Base-by-base conservation (phyloP, 2,888 invertebrate genomes). In the Drosophila kanekoi region DNA sequence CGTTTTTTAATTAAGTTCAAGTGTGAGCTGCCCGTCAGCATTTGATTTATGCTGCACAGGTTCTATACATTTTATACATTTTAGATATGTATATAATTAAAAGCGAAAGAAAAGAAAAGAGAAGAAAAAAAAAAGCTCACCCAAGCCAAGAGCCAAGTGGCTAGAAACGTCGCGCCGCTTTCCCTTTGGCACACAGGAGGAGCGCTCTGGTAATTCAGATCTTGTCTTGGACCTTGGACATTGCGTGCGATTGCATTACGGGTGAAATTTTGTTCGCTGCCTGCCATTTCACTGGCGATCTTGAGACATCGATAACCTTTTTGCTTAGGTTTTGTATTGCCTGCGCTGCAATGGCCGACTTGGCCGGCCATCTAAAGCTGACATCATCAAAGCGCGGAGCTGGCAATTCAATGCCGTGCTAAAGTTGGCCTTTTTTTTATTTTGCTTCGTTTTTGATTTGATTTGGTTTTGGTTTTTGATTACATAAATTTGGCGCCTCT, bases 161-260 rank as follows among this genome's bases (percentile, higher is more conserved):
- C 70, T 75, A 72, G 72, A 72, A 65, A 56, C 59, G 48, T 56
- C 48, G 57, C 51, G 66, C 28, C 28, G 63, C 86, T 71, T 68
- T 80, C 81, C 81, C 61, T 71, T 76, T 65, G 74, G 68, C 60
- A 28, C 28, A 28, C 80, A 77, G 71, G 62, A 70, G 45, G 52
- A 52, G 62, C 71, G 47, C 56, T 73, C 59, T 43, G 43, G 62
- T 51, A 51, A 48, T 59, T 66, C 54, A 64, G 75, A 72, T 77
- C 72, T 73, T 69, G 76, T 76, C 76, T 72, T 61, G 77, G 64
- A 64, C 78, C 71, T 61, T 51, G 85, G 77, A 82, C 87, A 87
- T 83, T 83, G 83, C 83, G 83, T 83, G 83, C 79, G 83, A 83
- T 83, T 87, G 87, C 83, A 87, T 87, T 87, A 87, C 87, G 79